A percentile compares a stretch with the other conserved stretches of the same genome.
Conservation (phyloP, 92 coral and sea anemone genomes). For the Ricordea florida region DNA sequence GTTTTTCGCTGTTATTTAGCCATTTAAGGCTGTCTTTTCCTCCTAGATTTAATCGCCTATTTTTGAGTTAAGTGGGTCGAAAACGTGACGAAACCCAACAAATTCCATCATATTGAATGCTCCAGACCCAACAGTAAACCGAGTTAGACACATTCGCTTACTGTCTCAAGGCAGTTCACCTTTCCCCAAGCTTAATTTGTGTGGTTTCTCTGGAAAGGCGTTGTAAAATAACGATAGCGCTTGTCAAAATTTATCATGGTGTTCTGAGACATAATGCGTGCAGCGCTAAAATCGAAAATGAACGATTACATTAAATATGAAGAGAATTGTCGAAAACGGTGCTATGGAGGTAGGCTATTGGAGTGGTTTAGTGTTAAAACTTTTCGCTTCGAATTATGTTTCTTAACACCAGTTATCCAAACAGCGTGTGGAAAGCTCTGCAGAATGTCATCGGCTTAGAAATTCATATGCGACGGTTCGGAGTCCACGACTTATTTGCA, state of each 20-base stretch:
- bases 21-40: conserved; percentile 35
- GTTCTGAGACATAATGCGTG: conserved; percentile 25
- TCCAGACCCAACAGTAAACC: conserved; percentile 17
- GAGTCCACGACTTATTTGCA: conserved; percentile 33
- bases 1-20: background rate
- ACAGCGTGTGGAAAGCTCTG: conserved; percentile 16
- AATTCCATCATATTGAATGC: conserved; percentile 85
- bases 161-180: background rate
- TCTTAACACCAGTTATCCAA: background rate
- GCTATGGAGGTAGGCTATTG: background rate
- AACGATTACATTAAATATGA: conserved; percentile 82
- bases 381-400: background rate
- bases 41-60: conserved; percentile 72
- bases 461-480: conserved; percentile 38
- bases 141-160: background rate
- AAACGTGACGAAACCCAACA: conserved; percentile 67
- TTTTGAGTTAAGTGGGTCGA: conserved; percentile 73
- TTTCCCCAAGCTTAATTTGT: background rate
- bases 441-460: conserved; percentile 29
- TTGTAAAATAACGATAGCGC: conserved; percentile 15
- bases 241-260: background rate
- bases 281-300: conserved; percentile 84
- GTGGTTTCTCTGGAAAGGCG: conserved; percentile 15
- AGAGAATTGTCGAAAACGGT: conserved; percentile 43
- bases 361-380: background rate